Conservation (phyloP, 2,113 vertebrate genomes). For the Sapayoa aenigma region DNA sequence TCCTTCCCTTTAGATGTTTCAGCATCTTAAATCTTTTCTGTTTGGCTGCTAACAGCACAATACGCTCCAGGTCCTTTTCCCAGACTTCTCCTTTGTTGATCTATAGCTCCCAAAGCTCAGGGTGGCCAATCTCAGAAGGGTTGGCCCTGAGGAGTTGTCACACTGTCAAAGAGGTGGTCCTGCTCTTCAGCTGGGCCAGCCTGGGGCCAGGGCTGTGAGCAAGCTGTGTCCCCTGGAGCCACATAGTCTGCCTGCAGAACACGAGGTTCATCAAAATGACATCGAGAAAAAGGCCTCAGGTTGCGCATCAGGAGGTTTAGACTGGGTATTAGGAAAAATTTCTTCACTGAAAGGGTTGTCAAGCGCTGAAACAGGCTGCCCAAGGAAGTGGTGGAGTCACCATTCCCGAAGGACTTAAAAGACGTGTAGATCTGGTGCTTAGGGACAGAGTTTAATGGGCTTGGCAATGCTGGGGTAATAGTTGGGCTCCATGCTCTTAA, state of each 20-base stretch:
- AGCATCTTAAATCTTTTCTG: not conserved
- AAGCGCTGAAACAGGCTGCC: not conserved
- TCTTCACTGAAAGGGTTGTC: not conserved
- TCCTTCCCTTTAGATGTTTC: conserved; percentile 35
- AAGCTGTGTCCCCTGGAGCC: not conserved
- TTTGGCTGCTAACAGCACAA: not conserved
- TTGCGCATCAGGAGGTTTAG: not conserved
- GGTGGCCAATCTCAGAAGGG: not conserved
- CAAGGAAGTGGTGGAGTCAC: not conserved
- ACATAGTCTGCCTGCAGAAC: not conserved
- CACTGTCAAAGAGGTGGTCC: not conserved
- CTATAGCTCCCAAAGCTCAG: not conserved
- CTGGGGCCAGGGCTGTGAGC: not conserved
- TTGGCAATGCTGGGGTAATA: not conserved
- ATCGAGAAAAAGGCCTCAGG: not conserved
- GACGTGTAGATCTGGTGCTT: not conserved
- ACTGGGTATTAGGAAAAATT: not conserved
- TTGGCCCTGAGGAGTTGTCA: not conserved
- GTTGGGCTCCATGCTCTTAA: not conserved
- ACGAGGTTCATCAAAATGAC: not conserved
- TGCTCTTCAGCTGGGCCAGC: not conserved
- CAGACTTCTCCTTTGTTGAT: not conserved
- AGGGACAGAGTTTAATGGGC: not conserved
- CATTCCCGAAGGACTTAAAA: not conserved
- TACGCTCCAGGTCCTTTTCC: not conserved